Base-by-base conservation (phyloP, 2,888 invertebrate genomes). In the Ophioninae sp. region DNA sequence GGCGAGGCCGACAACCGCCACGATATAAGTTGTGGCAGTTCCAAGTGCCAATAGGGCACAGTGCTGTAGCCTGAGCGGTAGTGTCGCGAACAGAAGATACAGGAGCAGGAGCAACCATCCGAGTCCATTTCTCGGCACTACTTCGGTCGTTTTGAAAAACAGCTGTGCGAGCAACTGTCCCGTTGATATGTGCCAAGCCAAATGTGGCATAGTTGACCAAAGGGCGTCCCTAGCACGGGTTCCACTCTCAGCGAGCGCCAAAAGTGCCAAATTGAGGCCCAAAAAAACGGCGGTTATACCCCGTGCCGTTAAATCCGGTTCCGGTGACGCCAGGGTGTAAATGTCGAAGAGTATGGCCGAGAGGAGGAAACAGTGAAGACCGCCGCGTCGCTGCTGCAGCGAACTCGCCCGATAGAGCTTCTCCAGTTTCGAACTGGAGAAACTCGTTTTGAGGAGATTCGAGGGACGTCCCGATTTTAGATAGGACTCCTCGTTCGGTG, bases 21-120 rank as follows among this genome's bases (percentile, higher is more conserved):
- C 94, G 84, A 95, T 92, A 89, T 95, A 96, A n/a, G 94, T 93
- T 41, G 94, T 93, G 86, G 95, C 95, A 17, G 95, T 95, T 79
- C 94, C 94, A 23, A 95, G 88, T 68, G 95, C 95, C 83, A 96
- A 93, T 69, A 95, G 93, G 61, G 94, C 93, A 88, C 95, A 95
- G 85, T 95, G 95, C 64, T 95, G 93, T 61, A 96, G 92, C 77
- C 96, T 94, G 81, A 97, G 93, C 0, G 97, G 97, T 87, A 97
- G 92, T 20, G 96, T 95, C 78, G 96, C 96, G 92, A 96, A 96
- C 70, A 96, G 94, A 70, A 96, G 93, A 91, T 96, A 97, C 88
- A 96, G 95, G 88, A 96, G 93, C 70, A 97, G 93, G 82, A 97
- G 93, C 39, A 95, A 94, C 96, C 96, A 96, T 44, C 96, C 96